These are phyloP conservation scores for Drosophila fungiperda DNA, from an alignment of 2,888 invertebrate species.

Conservation along the genomic window DNA sequence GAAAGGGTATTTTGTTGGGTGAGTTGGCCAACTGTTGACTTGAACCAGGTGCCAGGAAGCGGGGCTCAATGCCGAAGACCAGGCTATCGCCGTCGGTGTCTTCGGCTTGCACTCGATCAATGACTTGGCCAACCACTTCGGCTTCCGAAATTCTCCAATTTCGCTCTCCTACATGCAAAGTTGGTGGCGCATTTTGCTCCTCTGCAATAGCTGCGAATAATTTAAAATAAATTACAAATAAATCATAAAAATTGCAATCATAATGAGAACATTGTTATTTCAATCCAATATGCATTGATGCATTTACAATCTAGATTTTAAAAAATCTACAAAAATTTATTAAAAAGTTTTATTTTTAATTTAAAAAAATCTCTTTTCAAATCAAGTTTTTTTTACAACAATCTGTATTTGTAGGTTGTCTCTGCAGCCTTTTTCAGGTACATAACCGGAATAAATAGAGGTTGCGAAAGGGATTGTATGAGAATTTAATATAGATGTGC, in stretches of 20 bases:
- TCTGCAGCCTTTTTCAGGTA: not conserved
- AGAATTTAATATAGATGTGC: not conserved
- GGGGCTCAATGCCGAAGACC: conserved; percentile 89
- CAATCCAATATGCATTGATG: not conserved
- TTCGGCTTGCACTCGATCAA: conserved; percentile 89
- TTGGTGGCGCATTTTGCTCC: conserved; percentile 87
- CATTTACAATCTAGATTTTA: not conserved
- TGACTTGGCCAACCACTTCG: conserved; percentile 90
- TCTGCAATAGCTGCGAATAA: conserved; percentile 66
- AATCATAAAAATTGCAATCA: not conserved
- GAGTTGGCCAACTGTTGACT: conserved; percentile 54
- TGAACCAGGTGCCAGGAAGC: conserved; percentile 77
- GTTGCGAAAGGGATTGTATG: not conserved
- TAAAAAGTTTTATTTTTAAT: not conserved
- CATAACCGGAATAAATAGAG: not conserved
- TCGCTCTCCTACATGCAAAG: conserved; percentile 89
- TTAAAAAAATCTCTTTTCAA: not conserved
- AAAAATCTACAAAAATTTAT: not conserved
- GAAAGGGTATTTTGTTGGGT: conserved; percentile 88
- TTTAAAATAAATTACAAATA: not conserved
- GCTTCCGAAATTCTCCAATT: conserved; percentile 91
- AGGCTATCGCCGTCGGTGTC: conserved; percentile 88
- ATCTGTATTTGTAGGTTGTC: not conserved
- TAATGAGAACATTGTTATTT: not conserved
- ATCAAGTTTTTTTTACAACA: not conserved